phyloP scores from a whole-genome alignment of 2,888 invertebrate species.

The Gandaritis pyraliata region DNA sequence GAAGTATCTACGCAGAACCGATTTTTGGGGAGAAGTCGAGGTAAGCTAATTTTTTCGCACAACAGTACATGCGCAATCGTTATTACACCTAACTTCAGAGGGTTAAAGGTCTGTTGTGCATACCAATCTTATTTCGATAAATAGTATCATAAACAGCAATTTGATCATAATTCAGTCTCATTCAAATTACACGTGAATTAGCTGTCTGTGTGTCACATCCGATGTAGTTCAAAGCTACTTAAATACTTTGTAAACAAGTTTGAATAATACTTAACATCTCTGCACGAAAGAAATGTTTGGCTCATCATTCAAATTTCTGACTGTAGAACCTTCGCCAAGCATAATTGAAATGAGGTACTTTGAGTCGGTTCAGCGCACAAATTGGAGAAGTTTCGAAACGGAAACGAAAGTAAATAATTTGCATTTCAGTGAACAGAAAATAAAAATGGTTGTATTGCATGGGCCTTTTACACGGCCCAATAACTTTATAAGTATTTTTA shows the following conservation, averaged over 20 bases:
- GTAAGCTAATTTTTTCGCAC: no score
- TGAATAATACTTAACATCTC: conserved; percentile 16
- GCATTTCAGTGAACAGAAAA: conserved; percentile 14
- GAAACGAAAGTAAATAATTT: conserved; percentile 18
- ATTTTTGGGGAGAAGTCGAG: no score
- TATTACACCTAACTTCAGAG: no score
- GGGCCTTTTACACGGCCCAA: no score
- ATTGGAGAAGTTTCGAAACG: conserved; percentile 20
- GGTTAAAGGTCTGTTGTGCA: no score
- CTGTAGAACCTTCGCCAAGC: conserved; percentile 24
- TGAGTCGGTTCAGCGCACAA: conserved; percentile 19
- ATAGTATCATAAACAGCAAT: no score
- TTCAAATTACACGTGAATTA: no score
- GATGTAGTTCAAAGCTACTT: not conserved
- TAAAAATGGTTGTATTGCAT: not conserved
- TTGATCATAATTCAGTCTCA: no score
- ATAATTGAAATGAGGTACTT: conserved; percentile 29
- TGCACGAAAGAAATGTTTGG: conserved; percentile 17
- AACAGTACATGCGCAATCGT: no score
- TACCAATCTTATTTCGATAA: no score
- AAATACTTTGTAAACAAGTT: not conserved
- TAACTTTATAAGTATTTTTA: no score
- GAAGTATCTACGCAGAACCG: no score
- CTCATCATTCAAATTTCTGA: conserved; percentile 24
- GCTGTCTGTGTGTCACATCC: not conserved